These are phyloP conservation scores for Mormyrus proboscirostris DNA, from an alignment of 2,797 vertebrate genomes.

Conservation along the genomic window DNA sequence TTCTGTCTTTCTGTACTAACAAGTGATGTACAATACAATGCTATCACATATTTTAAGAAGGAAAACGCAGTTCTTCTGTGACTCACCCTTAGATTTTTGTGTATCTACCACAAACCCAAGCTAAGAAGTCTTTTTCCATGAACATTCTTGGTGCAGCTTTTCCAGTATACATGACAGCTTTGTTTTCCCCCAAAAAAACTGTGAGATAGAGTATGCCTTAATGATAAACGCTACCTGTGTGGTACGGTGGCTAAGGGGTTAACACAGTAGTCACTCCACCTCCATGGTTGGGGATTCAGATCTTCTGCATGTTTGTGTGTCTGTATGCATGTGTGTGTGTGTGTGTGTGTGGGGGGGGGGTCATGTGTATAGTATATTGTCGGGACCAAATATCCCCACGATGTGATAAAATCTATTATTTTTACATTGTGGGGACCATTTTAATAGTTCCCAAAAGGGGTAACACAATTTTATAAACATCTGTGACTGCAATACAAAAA, in stretches of 20 bases:
- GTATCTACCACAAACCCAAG: not conserved
- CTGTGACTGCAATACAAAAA: not conserved
- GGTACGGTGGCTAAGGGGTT: not conserved
- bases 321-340: not conserved
- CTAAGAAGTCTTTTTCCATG: not conserved
- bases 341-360: not conserved
- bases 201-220: not conserved
- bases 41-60: not conserved
- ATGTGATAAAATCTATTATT: not conserved
- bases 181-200: not conserved
- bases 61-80: not conserved
- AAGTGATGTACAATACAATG: not conserved
- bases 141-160: not conserved
- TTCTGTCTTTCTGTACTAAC: not conserved
- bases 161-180: not conserved
- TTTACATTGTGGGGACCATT: not conserved
- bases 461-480: not conserved
- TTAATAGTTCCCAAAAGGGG: not conserved
- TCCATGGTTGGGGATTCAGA: not conserved
- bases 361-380: not conserved
- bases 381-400: not conserved
- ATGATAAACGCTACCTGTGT: not conserved
- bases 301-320: not conserved
- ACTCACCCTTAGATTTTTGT: not conserved
- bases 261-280: not conserved